These are phyloP conservation scores for Karalla daura DNA, from an alignment of 2,797 vertebrate species.

Conservation along the genomic window DNA sequence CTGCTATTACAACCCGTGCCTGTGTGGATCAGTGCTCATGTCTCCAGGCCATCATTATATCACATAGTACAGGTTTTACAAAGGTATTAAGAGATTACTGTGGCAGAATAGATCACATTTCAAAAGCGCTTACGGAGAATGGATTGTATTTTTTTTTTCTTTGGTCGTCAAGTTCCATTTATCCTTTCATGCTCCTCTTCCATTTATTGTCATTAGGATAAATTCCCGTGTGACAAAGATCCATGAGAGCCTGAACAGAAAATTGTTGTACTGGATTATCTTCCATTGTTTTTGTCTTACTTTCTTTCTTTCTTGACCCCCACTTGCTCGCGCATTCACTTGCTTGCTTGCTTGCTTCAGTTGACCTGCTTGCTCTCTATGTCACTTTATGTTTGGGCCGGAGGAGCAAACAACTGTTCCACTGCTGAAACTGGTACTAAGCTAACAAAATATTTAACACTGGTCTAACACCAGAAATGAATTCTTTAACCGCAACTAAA, in stretches of 20 bases:
- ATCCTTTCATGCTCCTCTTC: slow-evolving; percentile 26
- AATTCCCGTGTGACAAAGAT: slow-evolving; percentile 17
- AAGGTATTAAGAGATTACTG: slow-evolving; percentile 74
- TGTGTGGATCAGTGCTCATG: slow-evolving; percentile 56
- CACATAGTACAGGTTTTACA: slow-evolving; percentile 64
- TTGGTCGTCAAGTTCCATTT: slow-evolving; percentile 24
- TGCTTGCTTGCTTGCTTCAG: background rate
- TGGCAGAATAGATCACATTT: slow-evolving; percentile 55
- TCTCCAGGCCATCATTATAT: slow-evolving; percentile 65
- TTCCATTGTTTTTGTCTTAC: background rate
- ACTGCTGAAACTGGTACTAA: too few relatives aligned
- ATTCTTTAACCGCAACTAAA: background rate
- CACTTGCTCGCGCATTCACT: background rate
- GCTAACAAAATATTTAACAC: too few relatives aligned
- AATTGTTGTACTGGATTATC: background rate
- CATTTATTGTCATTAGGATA: slow-evolving; percentile 24
- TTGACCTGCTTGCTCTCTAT: background rate
- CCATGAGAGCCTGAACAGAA: background rate
- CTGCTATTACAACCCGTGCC: slow-evolving; percentile 23
- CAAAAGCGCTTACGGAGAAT: slow-evolving; percentile 48
- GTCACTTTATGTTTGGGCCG: background rate
- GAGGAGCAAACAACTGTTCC: background rate
- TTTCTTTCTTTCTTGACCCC: background rate
- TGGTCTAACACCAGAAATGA: background rate
- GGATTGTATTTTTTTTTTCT: slow-evolving; percentile 39